Base-by-base conservation (phyloP, 2,797 vertebrate genomes). In the Sebastes itinus region DNA sequence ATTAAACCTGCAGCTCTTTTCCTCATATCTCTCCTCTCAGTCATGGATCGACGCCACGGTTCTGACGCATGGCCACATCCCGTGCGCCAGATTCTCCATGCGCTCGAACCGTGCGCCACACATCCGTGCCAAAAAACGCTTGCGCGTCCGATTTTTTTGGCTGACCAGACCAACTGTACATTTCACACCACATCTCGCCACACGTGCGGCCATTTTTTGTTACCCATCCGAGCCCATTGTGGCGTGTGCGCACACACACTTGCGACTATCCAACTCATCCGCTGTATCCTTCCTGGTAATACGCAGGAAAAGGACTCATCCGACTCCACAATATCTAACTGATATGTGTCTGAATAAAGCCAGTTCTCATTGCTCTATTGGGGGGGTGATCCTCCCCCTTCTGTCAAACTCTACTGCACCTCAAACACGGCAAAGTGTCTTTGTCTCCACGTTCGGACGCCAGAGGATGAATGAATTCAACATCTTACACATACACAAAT, bases 131-230 rank as follows among this genome's bases (percentile, higher is more conserved):
- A 87, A 78, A 35, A 87, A 78, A 35, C 30, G 67, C 67, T n/a
- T 13, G 72, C 62, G 72, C 69, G 16, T 42, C 38, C 22, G 59
- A 35, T 61, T 6, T 12, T 18, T 10, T 18, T 10, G 71, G 22
- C 35, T 79, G 88, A 77, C 74, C 89, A 60, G 52, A 77, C 72
- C 86, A 60, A 68, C 75, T 61, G 79, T 38, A 77, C 67, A 22
- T 55, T 46, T 80, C 83, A 61, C 85, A 28, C 81, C 75, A 81
- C 14, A 87, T 88, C 78, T 88, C 74, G 49, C 82, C 89, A 86
- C 92, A 93, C 91, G 89, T 94, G 93, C 94, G 94, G 95, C 94
- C 94, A 95, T 96, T 94, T 95, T 92, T 92, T 91, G 87, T 93
- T 90, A 81, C 80, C 82, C 90, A 91, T 93, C 85, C 80, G 78